A percentile compares a stretch with the other conserved stretches of the same genome.
phyloP scores from a whole-genome alignment of 2,888 invertebrate genomes.

The Tromatobia lineatoria region DNA sequence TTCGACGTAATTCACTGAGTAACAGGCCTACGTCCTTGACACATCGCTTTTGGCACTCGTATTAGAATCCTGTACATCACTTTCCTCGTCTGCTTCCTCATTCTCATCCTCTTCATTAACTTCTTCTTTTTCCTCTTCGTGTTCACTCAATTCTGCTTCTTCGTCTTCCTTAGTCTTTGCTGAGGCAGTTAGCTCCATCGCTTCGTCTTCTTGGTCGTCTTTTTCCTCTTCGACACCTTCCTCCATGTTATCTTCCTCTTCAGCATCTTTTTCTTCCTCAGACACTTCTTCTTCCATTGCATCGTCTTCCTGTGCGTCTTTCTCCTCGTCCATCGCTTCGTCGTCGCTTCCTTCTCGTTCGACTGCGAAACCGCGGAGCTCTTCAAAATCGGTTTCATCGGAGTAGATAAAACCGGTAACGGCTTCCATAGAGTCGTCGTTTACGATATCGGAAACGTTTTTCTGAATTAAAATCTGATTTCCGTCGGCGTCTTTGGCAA shows the following conservation, averaged over 20 bases:
- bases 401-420: constrained; percentile 80
- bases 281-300: constrained; percentile 64
- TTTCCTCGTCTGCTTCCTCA: constrained; percentile 69
- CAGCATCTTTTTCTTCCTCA: constrained; percentile 55
- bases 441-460: constrained; percentile 77
- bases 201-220: neutral
- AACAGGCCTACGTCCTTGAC: constrained; percentile 71
- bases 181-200: neutral
- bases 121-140: constrained; percentile 59
- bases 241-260: constrained; percentile 1
- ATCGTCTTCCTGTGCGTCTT: constrained; percentile 52
- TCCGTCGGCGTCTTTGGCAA: constrained; percentile 82
- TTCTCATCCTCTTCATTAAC: constrained; percentile 62
- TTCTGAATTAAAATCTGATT: constrained; percentile 83
- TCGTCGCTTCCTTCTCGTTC: constrained; percentile 73
- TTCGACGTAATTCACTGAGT: constrained; percentile 44
- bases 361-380: constrained; percentile 75
- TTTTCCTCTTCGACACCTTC: constrained; percentile 60
- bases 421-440: constrained; percentile 80
- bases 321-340: constrained; percentile 66
- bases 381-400: constrained; percentile 77
- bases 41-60: constrained; percentile 82
- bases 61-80: constrained; percentile 74
- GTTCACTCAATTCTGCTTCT: constrained; percentile 51
- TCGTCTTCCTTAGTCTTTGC: constrained; percentile 30